Conservation (phyloP, 1,140 invertebrate species). For the Aphelenchoides fujianensis region DNA sequence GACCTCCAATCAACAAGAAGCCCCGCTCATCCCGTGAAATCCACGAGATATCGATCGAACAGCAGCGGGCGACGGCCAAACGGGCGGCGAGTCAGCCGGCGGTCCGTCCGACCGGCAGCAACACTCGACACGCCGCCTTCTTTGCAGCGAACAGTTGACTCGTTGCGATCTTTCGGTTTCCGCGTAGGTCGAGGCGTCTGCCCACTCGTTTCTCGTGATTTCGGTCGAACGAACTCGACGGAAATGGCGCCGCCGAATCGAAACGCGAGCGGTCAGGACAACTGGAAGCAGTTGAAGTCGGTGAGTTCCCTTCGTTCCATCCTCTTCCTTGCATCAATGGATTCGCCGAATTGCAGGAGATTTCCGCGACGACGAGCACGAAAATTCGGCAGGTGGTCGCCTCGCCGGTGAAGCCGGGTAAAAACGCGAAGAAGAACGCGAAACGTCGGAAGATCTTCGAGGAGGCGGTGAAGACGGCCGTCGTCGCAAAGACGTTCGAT, state of each 20-base stretch:
- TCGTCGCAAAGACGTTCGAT: background rate
- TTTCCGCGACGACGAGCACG: background rate
- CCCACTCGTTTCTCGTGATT: too few relatives aligned
- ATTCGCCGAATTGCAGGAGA: background rate
- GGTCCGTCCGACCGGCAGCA: background rate
- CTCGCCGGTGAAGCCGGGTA: background rate
- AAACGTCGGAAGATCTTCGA: background rate
- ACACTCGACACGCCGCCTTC: too few relatives aligned
- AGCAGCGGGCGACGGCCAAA: background rate
- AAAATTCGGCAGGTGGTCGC: background rate
- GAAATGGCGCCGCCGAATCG: slow-evolving; percentile 15
- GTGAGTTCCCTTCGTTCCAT: background rate
- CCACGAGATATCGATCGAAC: background rate
- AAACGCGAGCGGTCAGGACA: background rate
- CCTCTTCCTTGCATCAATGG: too few relatives aligned
- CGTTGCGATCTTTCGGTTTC: too few relatives aligned
- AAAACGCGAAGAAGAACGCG: slow-evolving; percentile 8
- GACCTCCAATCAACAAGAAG: too few relatives aligned
- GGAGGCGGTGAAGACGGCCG: background rate
- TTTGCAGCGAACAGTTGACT: too few relatives aligned
- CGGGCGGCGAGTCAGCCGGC: background rate
- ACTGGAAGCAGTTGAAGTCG: background rate
- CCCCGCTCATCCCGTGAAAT: too few relatives aligned
- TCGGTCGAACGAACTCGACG: too few relatives aligned
- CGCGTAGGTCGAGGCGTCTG: too few relatives aligned